Evolutionary conservation across 2,888 invertebrate species (phyloP).

Genomic region (Drosophila lacicola): DNA sequence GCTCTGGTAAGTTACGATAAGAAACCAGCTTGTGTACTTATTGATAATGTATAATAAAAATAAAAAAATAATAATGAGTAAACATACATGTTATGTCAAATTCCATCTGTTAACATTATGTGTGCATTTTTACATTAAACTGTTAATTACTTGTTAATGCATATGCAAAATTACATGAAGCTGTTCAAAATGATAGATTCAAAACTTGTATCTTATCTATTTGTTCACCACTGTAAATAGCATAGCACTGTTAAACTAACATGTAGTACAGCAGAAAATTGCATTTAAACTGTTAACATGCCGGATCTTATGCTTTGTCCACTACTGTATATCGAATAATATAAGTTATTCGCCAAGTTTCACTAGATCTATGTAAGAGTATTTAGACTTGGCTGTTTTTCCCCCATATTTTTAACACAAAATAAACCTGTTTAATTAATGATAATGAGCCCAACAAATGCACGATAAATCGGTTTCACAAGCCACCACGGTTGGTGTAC

Average conservation of each 20-base stretch:
- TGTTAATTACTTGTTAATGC: background rate
- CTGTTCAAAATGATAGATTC: too few species aligned
- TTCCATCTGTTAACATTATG: background rate
- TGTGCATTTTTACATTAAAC: background rate
- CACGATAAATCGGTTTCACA: background rate
- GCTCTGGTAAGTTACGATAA: background rate
- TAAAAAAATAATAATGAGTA: background rate
- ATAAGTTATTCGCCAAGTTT: background rate
- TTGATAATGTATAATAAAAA: background rate
- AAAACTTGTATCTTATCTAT: too few species aligned
- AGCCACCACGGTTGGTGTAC: slow-evolving; percentile 6
- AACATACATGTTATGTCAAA: background rate
- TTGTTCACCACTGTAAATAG: too few species aligned
- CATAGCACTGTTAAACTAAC: background rate
- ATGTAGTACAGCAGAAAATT: background rate
- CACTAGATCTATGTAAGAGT: background rate
- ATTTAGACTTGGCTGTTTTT: background rate
- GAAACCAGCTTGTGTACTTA: too few species aligned
- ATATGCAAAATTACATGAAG: too few species aligned
- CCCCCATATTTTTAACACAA: background rate
- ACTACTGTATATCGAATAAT: background rate
- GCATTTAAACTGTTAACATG: too few species aligned
- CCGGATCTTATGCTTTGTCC: background rate
- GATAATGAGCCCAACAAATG: background rate
- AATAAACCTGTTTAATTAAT: background rate